Evolutionary conservation across 2,888 invertebrate species (phyloP).

Genomic region (Drosophila gaucha): DNA sequence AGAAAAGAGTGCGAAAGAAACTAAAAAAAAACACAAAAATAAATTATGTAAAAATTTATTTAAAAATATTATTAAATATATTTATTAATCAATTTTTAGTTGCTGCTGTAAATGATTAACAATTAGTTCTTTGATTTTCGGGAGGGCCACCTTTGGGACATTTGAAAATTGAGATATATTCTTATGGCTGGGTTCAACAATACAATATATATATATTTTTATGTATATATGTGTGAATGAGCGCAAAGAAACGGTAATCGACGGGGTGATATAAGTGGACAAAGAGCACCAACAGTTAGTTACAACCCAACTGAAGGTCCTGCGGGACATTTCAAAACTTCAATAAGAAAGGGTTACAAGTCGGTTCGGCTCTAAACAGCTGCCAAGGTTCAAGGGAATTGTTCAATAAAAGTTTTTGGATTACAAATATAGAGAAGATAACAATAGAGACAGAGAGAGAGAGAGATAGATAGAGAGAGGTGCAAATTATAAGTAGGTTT

Average conservation of each 20-base stretch:
- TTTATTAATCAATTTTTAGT: slow-evolving; percentile 37
- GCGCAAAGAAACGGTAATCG: slow-evolving; percentile 51
- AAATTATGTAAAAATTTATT: slow-evolving; percentile 43
- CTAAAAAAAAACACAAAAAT: slow-evolving; percentile 61
- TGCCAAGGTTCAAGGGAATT: slow-evolving; percentile 31
- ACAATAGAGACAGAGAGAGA: slow-evolving; percentile 25
- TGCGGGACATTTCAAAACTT: slow-evolving; percentile 29
- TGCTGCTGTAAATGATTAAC: slow-evolving; percentile 52
- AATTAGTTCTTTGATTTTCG: slow-evolving; percentile 52
- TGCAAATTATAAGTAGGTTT: slow-evolving; percentile 60
- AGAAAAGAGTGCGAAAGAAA: slow-evolving; percentile 76
- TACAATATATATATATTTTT: slow-evolving; percentile 30
- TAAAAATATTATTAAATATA: slow-evolving; percentile 47
- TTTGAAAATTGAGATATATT: slow-evolving; percentile 43
- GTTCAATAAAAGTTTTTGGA: slow-evolving; percentile 23
- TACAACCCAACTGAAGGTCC: slow-evolving; percentile 20
- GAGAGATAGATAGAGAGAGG: slow-evolving; percentile 13
- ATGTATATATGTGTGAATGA: slow-evolving; percentile 20
- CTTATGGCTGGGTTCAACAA: slow-evolving; percentile 38
- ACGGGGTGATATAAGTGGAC: slow-evolving; percentile 33
- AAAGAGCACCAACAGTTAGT: slow-evolving; percentile 29
- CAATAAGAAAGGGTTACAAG: slow-evolving; percentile 38
- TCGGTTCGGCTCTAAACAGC: slow-evolving; percentile 43
- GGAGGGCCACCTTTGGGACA: slow-evolving; percentile 46
- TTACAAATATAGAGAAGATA: slow-evolving; percentile 21